A percentile compares a stretch with the other conserved stretches of the same genome.
Conservation (phyloP, 1,140 invertebrate species). For the Drosophila cardini region DNA sequence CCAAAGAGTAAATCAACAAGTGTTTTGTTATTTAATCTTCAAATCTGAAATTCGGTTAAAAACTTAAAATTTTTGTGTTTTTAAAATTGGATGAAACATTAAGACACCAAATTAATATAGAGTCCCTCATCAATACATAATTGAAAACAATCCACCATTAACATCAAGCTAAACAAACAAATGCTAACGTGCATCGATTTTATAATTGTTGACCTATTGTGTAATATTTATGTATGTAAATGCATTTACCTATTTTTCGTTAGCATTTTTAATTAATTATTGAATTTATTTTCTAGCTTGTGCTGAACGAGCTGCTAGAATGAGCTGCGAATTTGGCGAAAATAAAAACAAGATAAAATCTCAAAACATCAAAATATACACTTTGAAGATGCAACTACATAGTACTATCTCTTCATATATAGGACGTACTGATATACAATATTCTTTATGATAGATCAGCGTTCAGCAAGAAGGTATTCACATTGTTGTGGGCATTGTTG, state of each 20-base stretch:
- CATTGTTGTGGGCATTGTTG: conserved; percentile 47
- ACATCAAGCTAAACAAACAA: neutral
- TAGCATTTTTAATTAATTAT: neutral
- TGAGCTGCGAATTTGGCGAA: too few relatives aligned
- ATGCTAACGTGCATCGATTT: conserved; percentile 1
- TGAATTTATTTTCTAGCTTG: conserved; percentile 1
- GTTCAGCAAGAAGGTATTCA: conserved; percentile 36
- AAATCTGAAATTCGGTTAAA: too few relatives aligned
- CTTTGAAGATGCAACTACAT: neutral
- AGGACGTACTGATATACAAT: conserved; percentile 20
- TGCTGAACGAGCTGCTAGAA: neutral
- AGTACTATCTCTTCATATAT: conserved; percentile 2
- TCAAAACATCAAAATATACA: conserved; percentile 43
- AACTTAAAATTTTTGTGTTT: too few relatives aligned
- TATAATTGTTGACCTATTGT: conserved; percentile 15
- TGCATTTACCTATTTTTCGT: conserved; percentile 1
- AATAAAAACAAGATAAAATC: neutral
- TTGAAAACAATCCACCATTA: neutral
- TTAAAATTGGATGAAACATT: neutral
- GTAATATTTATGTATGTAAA: neutral
- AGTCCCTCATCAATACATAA: neutral
- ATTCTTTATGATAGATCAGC: conserved; percentile 35
- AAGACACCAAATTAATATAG: neutral
- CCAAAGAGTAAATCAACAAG: too few relatives aligned
- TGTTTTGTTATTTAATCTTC: too few relatives aligned